A percentile compares a stretch with the other conserved stretches of the same genome.
phyloP scores from a whole-genome alignment of 1,140 invertebrate species.

The Pygmarrhopalites habei region DNA sequence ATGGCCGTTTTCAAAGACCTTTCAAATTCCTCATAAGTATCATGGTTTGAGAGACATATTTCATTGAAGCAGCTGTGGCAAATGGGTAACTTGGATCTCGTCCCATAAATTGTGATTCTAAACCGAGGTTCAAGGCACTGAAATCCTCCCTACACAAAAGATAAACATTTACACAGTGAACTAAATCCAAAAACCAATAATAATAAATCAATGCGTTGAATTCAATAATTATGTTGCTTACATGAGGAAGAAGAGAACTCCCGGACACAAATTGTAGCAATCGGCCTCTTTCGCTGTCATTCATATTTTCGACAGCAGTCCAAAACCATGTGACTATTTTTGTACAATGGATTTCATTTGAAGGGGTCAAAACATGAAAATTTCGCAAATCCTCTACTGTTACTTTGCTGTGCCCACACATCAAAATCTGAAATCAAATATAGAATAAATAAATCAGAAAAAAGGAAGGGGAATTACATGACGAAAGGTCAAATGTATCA shows the following conservation, averaged over 20 bases:
- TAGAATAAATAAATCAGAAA: background rate
- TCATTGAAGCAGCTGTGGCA: slow-evolving; percentile 77
- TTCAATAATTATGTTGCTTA: too few relatives aligned
- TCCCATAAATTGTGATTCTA: slow-evolving; percentile 78
- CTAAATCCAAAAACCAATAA: too few relatives aligned
- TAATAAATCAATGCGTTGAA: too few relatives aligned
- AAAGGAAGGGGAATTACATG: too few relatives aligned
- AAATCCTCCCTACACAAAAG: slow-evolving; percentile 73
- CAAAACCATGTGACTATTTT: slow-evolving; percentile 86
- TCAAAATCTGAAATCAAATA: slow-evolving; percentile 20
- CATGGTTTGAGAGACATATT: slow-evolving; percentile 87
- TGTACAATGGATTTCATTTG: slow-evolving; percentile 64
- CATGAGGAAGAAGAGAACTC: slow-evolving; percentile 83
- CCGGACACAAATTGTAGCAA: slow-evolving; percentile 88
- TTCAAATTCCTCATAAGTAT: slow-evolving; percentile 86
- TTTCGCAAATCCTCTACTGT: slow-evolving; percentile 25
- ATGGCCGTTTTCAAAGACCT: slow-evolving; percentile 42
- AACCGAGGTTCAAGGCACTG: slow-evolving; percentile 79
- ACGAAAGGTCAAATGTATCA: too few relatives aligned
- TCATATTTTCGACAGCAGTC: slow-evolving; percentile 84
- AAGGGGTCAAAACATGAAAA: slow-evolving; percentile 12
- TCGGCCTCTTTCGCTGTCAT: slow-evolving; percentile 83
- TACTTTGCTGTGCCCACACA: slow-evolving; percentile 29
- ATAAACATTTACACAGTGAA: too few relatives aligned
- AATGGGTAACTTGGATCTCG: slow-evolving; percentile 82